A percentile compares a stretch with the other conserved stretches of the same genome.
These are phyloP conservation scores for Mellilla xanthometata DNA, from an alignment of 2,888 invertebrate species.

Conservation along the genomic window DNA sequence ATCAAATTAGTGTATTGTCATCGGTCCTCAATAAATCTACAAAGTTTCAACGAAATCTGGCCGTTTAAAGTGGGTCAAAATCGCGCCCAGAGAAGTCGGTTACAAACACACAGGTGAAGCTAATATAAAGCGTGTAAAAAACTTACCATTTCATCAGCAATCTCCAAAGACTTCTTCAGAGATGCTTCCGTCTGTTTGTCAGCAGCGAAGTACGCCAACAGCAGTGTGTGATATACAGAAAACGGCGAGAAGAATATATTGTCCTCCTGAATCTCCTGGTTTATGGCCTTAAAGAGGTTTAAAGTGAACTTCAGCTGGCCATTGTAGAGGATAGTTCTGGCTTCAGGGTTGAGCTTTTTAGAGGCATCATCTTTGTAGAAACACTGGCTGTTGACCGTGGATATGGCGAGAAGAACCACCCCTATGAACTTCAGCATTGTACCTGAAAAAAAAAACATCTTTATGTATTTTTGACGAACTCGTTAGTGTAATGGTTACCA, in stretches of 20 bases:
- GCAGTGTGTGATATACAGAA: conserved; percentile 91
- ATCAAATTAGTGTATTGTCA: too few relatives aligned
- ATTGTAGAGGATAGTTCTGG: conserved; percentile 56
- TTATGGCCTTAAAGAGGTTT: conserved; percentile 86
- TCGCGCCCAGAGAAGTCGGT: too few relatives aligned
- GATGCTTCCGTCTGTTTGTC: conserved; percentile 86
- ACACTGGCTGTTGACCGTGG: conserved; percentile 64
- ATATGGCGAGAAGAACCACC: conserved; percentile 43
- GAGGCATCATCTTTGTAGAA: conserved; percentile 70
- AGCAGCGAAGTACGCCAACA: conserved; percentile 90
- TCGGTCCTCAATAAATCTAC: too few relatives aligned
- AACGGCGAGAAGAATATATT: conserved; percentile 95
- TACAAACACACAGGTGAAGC: too few relatives aligned
- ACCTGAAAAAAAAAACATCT: conserved; percentile 45
- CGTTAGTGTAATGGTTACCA: too few relatives aligned
- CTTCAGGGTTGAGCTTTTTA: conserved; percentile 68
- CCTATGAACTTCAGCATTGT: conserved; percentile 58
- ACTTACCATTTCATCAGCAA: conserved; percentile 81
- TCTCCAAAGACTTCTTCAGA: conserved; percentile 83
- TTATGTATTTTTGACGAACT: too few relatives aligned
- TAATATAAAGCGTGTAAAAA: too few relatives aligned
- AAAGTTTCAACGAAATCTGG: too few relatives aligned
- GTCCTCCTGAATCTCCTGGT: conserved; percentile 84
- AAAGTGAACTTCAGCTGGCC: conserved; percentile 87
- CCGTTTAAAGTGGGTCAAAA: too few relatives aligned